phyloP scores from a whole-genome alignment of 2,113 vertebrate genomes.

The Tamias sibiricus region DNA sequence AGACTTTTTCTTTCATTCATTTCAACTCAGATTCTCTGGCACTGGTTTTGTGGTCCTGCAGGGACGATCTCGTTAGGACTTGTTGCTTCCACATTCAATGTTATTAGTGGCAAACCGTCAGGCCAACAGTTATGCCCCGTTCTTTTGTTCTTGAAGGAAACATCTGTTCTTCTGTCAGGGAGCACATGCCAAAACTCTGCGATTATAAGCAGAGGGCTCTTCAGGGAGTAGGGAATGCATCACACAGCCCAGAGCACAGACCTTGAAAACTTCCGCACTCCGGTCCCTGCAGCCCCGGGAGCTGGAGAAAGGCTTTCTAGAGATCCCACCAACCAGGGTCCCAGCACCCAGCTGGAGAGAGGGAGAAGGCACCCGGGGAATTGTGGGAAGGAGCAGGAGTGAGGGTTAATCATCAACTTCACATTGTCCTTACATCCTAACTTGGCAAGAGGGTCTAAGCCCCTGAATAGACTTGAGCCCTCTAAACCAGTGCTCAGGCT shows the following conservation, averaged over 20 bases:
- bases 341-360: not conserved
- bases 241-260: constrained; percentile 36
- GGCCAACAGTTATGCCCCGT: constrained; percentile 61
- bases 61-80: constrained; percentile 35
- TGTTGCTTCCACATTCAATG: constrained; percentile 64
- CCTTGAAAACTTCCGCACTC: not conserved
- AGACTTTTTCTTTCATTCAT: no score
- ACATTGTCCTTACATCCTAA: not conserved
- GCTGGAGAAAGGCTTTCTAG: not conserved
- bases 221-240: not conserved
- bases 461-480: not conserved
- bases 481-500: accelerated
- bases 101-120: constrained; percentile 56
- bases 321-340: accelerated
- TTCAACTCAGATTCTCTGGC: constrained; percentile 39
- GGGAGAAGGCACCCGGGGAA: not conserved
- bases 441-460: not conserved
- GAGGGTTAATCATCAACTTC: not conserved
- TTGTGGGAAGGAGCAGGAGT: not conserved
- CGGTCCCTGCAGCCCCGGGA: not conserved
- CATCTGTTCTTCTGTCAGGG: constrained; percentile 74
- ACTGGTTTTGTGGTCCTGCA: not conserved
- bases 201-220: constrained; percentile 53
- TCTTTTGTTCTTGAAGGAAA: constrained; percentile 77
- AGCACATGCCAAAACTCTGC: constrained; percentile 40